A percentile compares a stretch with the other conserved stretches of the same genome.
phyloP scores from a whole-genome alignment of 37 sponge, comb jelly and placozoan species.

The Halichondria panicea region DNA sequence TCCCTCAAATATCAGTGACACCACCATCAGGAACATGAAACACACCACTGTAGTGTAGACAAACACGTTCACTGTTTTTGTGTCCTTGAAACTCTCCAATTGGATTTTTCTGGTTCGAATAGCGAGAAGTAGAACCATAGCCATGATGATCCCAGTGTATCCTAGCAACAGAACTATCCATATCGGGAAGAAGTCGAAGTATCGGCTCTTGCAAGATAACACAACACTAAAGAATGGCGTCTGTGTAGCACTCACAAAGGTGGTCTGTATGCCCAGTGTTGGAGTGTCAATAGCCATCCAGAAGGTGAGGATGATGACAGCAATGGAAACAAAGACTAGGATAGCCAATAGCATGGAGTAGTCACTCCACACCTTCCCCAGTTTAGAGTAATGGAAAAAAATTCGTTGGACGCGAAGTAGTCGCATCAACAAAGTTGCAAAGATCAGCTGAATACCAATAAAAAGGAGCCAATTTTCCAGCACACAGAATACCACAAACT shows the following conservation, averaged over 20 bases:
- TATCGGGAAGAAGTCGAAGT: not conserved
- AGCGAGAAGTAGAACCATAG: slow-evolving; percentile 16
- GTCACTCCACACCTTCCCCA: slow-evolving; percentile 27
- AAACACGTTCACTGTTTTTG: slow-evolving; percentile 32
- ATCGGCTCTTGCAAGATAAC: not conserved
- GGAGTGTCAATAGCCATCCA: slow-evolving; percentile 18
- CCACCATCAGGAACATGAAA: not conserved
- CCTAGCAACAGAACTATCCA: not conserved
- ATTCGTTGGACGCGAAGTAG: slow-evolving; percentile 18
- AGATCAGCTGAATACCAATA: slow-evolving; percentile 25
- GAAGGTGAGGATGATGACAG: not conserved
- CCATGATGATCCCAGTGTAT: slow-evolving; percentile 1
- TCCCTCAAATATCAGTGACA: slow-evolving; percentile 6
- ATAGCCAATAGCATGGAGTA: slow-evolving; percentile 1
- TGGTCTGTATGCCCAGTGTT: not conserved
- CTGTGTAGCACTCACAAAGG: not conserved
- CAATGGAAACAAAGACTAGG: not conserved
- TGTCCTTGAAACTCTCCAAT: slow-evolving; percentile 36
- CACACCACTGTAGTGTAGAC: not conserved
- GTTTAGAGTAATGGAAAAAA: slow-evolving; percentile 6
- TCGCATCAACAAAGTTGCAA: slow-evolving; percentile 28
- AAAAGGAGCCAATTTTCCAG: slow-evolving; percentile 7
- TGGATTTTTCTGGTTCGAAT: slow-evolving; percentile 36
- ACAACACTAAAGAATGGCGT: slow-evolving; percentile 2
- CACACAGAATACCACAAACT: slow-evolving; percentile 10